A percentile compares a stretch with the other conserved stretches of the same genome.
phyloP scores from a whole-genome alignment of 2,888 invertebrate genomes.

The Tachina lurida region DNA sequence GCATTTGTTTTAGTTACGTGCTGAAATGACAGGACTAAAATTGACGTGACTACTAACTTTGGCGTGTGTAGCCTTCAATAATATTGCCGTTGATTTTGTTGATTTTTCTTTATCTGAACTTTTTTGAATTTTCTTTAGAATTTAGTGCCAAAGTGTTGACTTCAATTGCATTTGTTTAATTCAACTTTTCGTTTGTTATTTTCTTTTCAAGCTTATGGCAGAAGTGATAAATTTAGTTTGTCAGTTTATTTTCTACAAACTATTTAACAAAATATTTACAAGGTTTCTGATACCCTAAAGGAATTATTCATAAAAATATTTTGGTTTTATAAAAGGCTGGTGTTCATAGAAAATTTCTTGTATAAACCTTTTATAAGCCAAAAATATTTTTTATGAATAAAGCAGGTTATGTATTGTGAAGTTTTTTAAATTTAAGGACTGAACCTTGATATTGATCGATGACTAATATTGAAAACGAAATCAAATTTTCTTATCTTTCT shows the following conservation, averaged over 20 bases:
- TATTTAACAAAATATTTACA: background rate
- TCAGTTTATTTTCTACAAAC: background rate
- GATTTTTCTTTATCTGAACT: background rate
- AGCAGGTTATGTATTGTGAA: no score
- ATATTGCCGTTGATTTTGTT: constrained; percentile 15
- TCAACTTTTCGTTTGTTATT: constrained; percentile 9
- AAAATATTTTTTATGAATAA: no score
- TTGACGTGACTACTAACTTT: constrained; percentile 23
- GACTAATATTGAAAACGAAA: no score
- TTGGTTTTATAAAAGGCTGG: no score
- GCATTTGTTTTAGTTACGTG: background rate
- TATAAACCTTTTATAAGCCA: no score
- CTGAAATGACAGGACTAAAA: constrained; percentile 29
- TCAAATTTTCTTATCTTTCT: no score
- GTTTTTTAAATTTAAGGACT: no score
- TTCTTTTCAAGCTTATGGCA: background rate
- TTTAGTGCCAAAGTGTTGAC: background rate
- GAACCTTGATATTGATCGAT: no score
- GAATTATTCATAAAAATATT: no score
- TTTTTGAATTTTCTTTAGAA: background rate
- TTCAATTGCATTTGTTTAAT: constrained; percentile 52
- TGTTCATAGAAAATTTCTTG: no score
- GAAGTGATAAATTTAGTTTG: constrained; percentile 48
- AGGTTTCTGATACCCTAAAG: no score
- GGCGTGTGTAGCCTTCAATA: constrained; percentile 36